phyloP scores from a whole-genome alignment of 2,113 vertebrate genomes.

The Psophia crepitans region DNA sequence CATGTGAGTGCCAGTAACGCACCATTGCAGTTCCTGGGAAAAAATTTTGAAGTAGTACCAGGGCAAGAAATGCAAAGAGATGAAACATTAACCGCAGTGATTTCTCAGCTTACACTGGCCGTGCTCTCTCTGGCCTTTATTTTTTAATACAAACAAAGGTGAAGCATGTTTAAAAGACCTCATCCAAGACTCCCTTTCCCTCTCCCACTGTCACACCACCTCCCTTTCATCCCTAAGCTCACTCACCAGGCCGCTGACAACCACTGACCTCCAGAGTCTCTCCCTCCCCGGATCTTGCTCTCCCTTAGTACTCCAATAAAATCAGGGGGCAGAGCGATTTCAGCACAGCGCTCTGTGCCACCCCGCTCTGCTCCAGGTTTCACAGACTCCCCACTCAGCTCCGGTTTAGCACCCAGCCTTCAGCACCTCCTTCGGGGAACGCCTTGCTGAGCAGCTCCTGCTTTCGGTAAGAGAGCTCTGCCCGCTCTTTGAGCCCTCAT shows the following conservation, averaged over 20 bases:
- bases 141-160: neutral
- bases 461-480: too few species aligned
- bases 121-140: neutral
- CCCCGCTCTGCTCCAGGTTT: neutral
- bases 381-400: rapidly evolving
- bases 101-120: neutral
- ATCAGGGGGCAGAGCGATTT: rapidly evolving
- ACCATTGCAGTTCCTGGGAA: neutral
- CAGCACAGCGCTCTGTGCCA: neutral
- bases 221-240: neutral
- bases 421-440: neutral
- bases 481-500: rapidly evolving
- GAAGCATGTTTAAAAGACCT: neutral
- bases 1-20: rapidly evolving
- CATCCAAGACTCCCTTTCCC: too few species aligned
- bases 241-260: neutral
- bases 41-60: neutral
- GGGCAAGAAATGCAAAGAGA: rapidly evolving
- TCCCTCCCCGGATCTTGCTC: too few species aligned
- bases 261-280: rapidly evolving
- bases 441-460: rapidly evolving
- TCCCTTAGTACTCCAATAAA: neutral
- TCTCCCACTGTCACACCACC: neutral
- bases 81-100: rapidly evolving
- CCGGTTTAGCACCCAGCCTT: too few species aligned